Evolutionary conservation across 2,888 invertebrate species (phyloP).

Genomic region (Ommatoiulus sabulosus): DNA sequence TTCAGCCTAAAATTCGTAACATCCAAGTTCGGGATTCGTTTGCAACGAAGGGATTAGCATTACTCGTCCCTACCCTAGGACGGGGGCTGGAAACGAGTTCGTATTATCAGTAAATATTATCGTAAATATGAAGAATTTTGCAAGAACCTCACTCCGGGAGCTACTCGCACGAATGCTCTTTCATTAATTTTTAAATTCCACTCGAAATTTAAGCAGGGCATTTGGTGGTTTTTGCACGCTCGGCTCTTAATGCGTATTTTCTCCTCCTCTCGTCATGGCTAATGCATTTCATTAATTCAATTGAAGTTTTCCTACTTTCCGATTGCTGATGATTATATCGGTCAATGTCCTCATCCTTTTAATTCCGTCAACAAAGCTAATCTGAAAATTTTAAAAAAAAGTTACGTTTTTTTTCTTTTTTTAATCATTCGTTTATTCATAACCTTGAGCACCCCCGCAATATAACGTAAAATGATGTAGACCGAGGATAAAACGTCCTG

Average conservation of each 20-base stretch:
- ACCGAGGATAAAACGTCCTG: neutral
- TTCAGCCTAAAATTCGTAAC: too few relatives aligned
- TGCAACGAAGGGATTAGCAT: too few relatives aligned
- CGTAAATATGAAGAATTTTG: neutral
- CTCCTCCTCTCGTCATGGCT: neutral
- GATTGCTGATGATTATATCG: neutral
- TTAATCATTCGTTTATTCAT: neutral
- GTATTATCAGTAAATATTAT: too few relatives aligned
- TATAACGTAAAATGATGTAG: neutral
- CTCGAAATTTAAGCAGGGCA: neutral
- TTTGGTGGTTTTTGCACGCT: neutral
- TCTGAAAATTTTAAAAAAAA: neutral
- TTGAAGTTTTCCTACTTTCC: neutral
- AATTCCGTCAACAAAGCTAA: constrained; percentile 35
- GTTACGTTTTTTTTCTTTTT: too few relatives aligned
- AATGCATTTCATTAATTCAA: constrained; percentile 9
- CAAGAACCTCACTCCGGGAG: neutral
- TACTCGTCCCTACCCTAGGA: too few relatives aligned
- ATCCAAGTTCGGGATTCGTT: too few relatives aligned
- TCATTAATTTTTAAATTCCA: neutral
- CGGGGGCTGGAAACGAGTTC: too few relatives aligned
- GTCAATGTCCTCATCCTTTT: neutral
- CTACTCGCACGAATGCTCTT: neutral
- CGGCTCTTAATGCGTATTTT: neutral
- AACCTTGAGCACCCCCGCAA: neutral